These are phyloP conservation scores for Nansenia antarctica DNA, from an alignment of 2,113 vertebrate species.

Conservation along the genomic window DNA sequence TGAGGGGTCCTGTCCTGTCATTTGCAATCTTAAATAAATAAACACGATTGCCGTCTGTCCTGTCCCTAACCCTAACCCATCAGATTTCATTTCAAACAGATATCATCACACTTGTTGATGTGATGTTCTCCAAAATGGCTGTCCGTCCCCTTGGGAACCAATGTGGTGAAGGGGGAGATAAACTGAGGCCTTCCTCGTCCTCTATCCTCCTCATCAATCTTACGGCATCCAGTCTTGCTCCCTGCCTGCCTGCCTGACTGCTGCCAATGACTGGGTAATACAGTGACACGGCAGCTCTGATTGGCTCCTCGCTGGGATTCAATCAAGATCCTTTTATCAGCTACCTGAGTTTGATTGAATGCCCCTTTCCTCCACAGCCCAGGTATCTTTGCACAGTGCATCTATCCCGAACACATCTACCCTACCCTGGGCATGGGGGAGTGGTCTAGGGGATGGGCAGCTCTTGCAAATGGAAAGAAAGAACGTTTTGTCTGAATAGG, in stretches of 20 bases:
- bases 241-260: slow-evolving; percentile 31
- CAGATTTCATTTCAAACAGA: slow-evolving; percentile 47
- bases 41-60: slow-evolving; percentile 11
- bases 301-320: slow-evolving; percentile 49
- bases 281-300: slow-evolving; percentile 27
- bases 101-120: slow-evolving; percentile 49
- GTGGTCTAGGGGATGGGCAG: neutral
- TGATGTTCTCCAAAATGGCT: slow-evolving; percentile 65
- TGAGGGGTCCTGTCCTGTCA: slow-evolving; percentile 7
- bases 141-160: slow-evolving; percentile 44
- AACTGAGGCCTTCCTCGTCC: slow-evolving; percentile 15
- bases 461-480: neutral
- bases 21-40: slow-evolving; percentile 39
- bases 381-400: slow-evolving; percentile 59
- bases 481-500: neutral
- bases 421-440: slow-evolving; percentile 29
- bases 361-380: slow-evolving; percentile 37
- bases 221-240: slow-evolving; percentile 43
- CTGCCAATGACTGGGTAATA: slow-evolving; percentile 33
- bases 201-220: slow-evolving; percentile 67
- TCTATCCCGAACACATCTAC: slow-evolving; percentile 14
- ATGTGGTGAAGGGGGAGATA: slow-evolving; percentile 19
- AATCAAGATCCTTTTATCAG: slow-evolving; percentile 68
- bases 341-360: slow-evolving; percentile 74
- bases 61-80: slow-evolving; percentile 29